Base-by-base conservation (phyloP, 2,888 invertebrate species). In the Latrodectus elegans region DNA sequence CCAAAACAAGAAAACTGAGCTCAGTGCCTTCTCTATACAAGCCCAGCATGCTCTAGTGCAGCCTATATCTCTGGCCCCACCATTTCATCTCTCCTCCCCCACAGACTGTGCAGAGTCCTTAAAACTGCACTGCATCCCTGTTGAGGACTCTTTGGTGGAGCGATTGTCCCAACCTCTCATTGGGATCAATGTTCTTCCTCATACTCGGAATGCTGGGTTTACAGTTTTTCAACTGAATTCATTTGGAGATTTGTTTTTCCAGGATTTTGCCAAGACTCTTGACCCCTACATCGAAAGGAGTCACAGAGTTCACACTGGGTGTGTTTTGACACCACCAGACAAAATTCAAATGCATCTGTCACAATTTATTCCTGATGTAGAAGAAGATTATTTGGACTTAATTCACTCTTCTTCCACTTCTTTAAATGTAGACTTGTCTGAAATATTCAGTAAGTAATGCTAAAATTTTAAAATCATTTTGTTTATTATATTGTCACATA, bases 161-260 rank as follows among this genome's bases (percentile, higher is more conserved):
- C 72, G 89, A 55, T 17, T 82, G 14, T 74, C 65, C 14, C 14
- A 64, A 52, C 83, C 89, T 22, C 73, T 89, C 12, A 68, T 75
- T 78, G 89, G 89, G 75, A 26, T 86, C 17, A 64, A 70, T 71
- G 65, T 52, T 38, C 38, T 85, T 22, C 65, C 82, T 10, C 79
- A 85, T 79, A 26, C 8, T n/a, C 26, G 71, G 15, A 52, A 74
- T 9, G 49, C 26, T 65, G 89, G 73, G 15, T 86, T 86, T 65
- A 79, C 82, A 8, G 67, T 64, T 49, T 86, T 89, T 67, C 89
- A 89, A 51, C 8, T 79, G 8, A 70, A 85, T 10, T 89, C 89
- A 38, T 22, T 74, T 12, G 89, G 89, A 11, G 89, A 89, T 79
- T 12, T 89, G 22, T 89, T 85, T 83, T 89, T 75, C 72, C 89